Base-by-base conservation (phyloP, 2,113 vertebrate species). In the Ramphastos sulfuratus region DNA sequence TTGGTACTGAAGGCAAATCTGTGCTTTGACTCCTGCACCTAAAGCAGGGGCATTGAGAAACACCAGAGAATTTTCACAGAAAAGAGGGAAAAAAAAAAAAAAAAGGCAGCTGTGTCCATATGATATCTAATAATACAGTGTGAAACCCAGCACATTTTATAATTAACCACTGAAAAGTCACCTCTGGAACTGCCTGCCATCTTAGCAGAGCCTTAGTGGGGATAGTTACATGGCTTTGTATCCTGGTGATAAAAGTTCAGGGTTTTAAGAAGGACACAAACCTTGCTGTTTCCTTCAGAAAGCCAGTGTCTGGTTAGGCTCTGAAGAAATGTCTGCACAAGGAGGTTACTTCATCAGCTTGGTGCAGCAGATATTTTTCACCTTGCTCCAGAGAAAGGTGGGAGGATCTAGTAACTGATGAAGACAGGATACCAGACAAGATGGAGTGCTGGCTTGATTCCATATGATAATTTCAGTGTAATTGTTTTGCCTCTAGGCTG, bases 401-500 rank as follows among this genome's bases (percentile, higher is more conserved):
- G 95, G 88, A 92, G 92, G 93, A 94, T 88, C 78, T 30, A 85
- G 85, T 86, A 90, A 18, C 87, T 81, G 94, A 92, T 91, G 90
- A 93, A 93, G 82, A 91, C 80, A 86, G 85, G 85, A 94, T 95
- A 96, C 70, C 83, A 96, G 94, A 95, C 92, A 85, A 96, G 92
- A 84, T 77, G 74, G 85, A 85, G 90, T 66, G 8, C 2, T 96
- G 96, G 95, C 91, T 86, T 69, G 85, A 61, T 78, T 91, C 94
- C 94, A 94, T 94, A 92, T 90, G 82, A 90, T 96, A 96, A 96
- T 96, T 95, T 95, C 95, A 81, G 35, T 3, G 17, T 94, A 96
- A 96, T 95, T 94, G 94, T 95, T 94, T 94, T 96, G 95, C 95
- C 96, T 95, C 69, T 71, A 95, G 93, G 95, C 95, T 96, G 90